Base-by-base conservation (phyloP, 2,113 vertebrate species). In the Syngnathus typhle region DNA sequence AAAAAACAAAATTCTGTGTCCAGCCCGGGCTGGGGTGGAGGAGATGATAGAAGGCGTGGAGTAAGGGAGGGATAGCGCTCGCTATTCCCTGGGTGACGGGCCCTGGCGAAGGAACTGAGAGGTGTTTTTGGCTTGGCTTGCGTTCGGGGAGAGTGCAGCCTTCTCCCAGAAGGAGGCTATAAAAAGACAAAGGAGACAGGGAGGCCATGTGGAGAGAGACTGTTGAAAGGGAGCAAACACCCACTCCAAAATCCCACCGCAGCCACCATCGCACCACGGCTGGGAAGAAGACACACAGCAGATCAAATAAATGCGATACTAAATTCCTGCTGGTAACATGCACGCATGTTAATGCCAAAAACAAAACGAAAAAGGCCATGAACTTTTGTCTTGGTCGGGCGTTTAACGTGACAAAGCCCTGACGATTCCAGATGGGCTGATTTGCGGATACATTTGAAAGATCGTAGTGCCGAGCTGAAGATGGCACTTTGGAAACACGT, bases 121-220 rank as follows among this genome's bases (percentile, higher is more conserved):
- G 82, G 85, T 88, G 86, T 88, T 88, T 58, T 89, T 90, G 89
- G 90, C 87, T 90, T 80, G 79, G 76, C 87, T 85, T 87, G 84
- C 83, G 81, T 88, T 87, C 87, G 77, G 85, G 82, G 84, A 88
- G 89, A 88, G 84, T 60, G 79, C 75, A 86, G 84, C 64, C 27
- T 73, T 88, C 87, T 89, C 88, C 84, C 85, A 84, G 87, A 89
- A 88, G 85, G 85, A 89, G 80, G 87, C 90, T 92, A 91, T 91
- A 90, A 91, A 90, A 91, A 91, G 89, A 90, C 89, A 90, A 88
- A 89, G 86, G 41, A 87, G 90, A 88, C 87, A 87, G 89, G 85
- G 82, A 88, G 88, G 85, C 90, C 88, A 89, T 88, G 88, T 85
- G 82, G 87, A 90, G 88, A 90, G 88, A 88, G 86, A 88, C 86